phyloP scores from a whole-genome alignment of 2,797 vertebrate genomes.

The Euthynnus affinis region DNA sequence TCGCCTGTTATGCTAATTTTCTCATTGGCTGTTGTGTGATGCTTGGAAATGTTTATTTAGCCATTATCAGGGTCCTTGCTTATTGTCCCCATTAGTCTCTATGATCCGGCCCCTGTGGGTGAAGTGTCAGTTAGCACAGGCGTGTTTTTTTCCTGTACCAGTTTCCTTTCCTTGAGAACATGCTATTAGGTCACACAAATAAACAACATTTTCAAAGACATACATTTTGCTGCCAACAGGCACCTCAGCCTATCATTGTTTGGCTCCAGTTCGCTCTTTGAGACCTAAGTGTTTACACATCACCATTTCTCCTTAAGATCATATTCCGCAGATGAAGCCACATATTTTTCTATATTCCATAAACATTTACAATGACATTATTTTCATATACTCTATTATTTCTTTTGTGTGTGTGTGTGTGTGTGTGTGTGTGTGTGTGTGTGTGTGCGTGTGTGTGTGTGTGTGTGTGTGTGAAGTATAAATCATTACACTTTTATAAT shows the following conservation, averaged over 20 bases:
- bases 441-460: no score
- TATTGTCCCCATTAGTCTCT: conserved; percentile 74
- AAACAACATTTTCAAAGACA: conserved; percentile 46
- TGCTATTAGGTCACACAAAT: conserved; percentile 34
- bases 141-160: conserved; percentile 2
- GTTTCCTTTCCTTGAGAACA: conserved; percentile 40
- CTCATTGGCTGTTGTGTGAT: conserved; percentile 21
- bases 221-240: conserved; percentile 28
- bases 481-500: not conserved
- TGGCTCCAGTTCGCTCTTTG: not conserved
- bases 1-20: conserved; percentile 52
- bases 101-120: conserved; percentile 46
- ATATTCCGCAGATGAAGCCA: not conserved
- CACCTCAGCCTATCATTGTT: conserved; percentile 20
- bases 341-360: not conserved
- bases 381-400: not conserved
- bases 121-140: conserved; percentile 39
- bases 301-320: not conserved
- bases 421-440: no score
- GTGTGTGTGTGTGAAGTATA: not conserved
- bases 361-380: not conserved
- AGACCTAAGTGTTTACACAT: conserved; percentile 12
- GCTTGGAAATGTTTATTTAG: conserved; percentile 52
- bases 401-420: no score
- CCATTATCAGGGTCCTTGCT: conserved; percentile 46